Conservation (phyloP, 2,888 invertebrate species). For the Venustoraphidia nigricollis region DNA sequence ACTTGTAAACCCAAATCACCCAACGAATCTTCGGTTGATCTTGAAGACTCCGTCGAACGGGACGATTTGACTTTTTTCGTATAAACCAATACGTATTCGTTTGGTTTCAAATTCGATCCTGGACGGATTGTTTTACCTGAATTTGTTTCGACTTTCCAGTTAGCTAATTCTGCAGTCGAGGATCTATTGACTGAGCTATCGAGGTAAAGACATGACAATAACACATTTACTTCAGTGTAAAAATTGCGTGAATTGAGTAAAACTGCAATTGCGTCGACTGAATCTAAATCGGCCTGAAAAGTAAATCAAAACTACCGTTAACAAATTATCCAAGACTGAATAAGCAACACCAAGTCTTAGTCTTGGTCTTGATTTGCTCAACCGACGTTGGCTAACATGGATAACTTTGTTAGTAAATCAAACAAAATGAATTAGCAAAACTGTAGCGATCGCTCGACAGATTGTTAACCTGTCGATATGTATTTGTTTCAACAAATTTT, state of each 20-base stretch:
- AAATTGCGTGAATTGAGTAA: slow-evolving; percentile 21
- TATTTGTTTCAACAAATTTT: no score
- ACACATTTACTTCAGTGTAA: slow-evolving; percentile 10
- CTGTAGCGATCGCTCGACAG: no score
- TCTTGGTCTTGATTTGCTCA: no score
- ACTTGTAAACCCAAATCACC: slow-evolving; percentile 12
- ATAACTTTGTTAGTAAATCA: no score
- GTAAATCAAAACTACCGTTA: no score
- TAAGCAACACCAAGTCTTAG: no score
- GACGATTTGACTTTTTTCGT: background rate
- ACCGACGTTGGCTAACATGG: no score
- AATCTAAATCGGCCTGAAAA: background rate
- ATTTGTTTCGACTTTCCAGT: slow-evolving; percentile 10
- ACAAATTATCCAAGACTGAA: no score
- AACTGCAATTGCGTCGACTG: slow-evolving; percentile 9
- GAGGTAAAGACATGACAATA: slow-evolving; percentile 6
- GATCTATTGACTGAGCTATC: slow-evolving; percentile 1
- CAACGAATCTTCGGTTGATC: background rate
- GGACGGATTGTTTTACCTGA: background rate
- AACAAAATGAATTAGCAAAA: no score
- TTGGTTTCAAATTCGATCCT: no score
- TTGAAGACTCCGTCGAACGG: background rate
- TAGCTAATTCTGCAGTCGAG: slow-evolving; percentile 10
- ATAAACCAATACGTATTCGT: background rate
- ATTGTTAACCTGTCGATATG: no score